A percentile compares a stretch with the other conserved stretches of the same genome.
Conservation (phyloP, 2,797 vertebrate genomes). For the Gorsachius magnificus region DNA sequence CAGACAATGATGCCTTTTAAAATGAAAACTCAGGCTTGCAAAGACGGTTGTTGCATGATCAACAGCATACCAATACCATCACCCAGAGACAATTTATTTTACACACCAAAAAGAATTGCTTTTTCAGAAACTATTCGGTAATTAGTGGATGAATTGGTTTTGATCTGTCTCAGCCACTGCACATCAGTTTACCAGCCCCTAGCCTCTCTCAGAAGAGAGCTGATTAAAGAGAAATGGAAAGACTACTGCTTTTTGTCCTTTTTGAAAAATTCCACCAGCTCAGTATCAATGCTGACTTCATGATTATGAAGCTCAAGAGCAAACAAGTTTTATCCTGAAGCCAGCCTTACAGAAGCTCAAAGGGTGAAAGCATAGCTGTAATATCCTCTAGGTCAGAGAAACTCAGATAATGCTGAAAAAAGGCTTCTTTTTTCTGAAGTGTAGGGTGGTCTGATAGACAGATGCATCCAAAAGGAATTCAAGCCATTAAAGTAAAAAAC, state of each 20-base stretch:
- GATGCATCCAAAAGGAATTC: neutral
- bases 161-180: conserved; percentile 7
- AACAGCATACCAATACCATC: neutral
- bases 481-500: neutral
- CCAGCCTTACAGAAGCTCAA: neutral
- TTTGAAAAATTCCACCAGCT: neutral
- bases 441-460: neutral
- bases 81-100: neutral
- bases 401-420: neutral
- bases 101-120: neutral
- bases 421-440: neutral
- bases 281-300: neutral
- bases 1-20: conserved; percentile 48
- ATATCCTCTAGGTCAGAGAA: neutral
- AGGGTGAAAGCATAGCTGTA: neutral
- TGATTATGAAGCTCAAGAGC: neutral
- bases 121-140: conserved; percentile 13
- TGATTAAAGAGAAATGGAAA: neutral
- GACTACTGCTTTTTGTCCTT: neutral
- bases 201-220: neutral
- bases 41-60: neutral
- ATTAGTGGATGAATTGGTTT: neutral
- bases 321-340: neutral
- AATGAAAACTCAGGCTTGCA: conserved; percentile 38
- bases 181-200: neutral